phyloP scores from a whole-genome alignment of 2,113 vertebrate species.

The Tragelaphus strepsiceros region DNA sequence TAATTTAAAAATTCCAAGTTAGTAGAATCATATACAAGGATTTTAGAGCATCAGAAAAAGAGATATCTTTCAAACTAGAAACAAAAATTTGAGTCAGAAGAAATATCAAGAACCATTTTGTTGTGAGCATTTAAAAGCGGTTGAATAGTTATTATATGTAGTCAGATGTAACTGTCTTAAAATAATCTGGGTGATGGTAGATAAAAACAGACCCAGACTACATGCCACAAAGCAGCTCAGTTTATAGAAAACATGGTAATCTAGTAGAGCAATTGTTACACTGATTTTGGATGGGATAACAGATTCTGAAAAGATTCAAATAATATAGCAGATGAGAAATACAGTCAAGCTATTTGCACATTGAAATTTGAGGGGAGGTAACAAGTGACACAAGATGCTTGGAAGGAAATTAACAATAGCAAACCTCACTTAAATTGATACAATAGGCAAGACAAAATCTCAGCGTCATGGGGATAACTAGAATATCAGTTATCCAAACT shows the following conservation, averaged over 20 bases:
- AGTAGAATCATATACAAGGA: background rate
- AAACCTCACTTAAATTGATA: background rate
- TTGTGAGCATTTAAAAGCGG: background rate
- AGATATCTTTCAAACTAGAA: background rate
- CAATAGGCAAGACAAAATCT: background rate
- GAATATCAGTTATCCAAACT: background rate
- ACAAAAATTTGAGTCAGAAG: background rate
- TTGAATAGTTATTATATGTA: background rate
- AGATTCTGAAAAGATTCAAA: background rate
- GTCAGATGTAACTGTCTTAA: background rate
- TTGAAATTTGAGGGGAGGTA: background rate
- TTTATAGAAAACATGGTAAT: background rate
- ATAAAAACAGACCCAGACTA: background rate
- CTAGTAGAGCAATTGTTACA: background rate
- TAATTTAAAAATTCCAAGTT: background rate
- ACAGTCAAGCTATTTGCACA: background rate
- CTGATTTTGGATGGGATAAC: background rate
- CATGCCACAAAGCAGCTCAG: background rate
- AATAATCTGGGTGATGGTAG: background rate
- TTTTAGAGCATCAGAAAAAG: background rate
- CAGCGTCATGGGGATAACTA: background rate
- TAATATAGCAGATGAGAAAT: background rate
- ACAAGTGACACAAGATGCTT: background rate
- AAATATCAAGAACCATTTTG: background rate
- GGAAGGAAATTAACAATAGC: background rate